A percentile compares a stretch with the other conserved stretches of the same genome.
phyloP scores from a whole-genome alignment of 2,113 vertebrate genomes.

The Urocynchramus pylzowi region DNA sequence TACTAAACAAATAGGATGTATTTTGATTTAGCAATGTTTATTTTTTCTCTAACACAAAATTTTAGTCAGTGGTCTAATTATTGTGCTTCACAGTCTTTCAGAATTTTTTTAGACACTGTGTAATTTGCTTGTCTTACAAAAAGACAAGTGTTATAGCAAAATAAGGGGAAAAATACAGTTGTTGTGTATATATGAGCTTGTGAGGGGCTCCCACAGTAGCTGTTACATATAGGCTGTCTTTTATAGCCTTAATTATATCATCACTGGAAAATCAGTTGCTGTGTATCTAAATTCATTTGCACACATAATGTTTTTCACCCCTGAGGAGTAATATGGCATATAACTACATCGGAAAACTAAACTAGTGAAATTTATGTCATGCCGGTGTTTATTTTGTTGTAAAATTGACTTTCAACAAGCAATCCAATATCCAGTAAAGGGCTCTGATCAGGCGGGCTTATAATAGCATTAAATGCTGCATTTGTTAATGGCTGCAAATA shows the following conservation, averaged over 20 bases:
- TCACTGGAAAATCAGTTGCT: slow-evolving; percentile 58
- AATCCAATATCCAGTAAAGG: slow-evolving; percentile 24
- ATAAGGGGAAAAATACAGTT: slow-evolving; percentile 16
- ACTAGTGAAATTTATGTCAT: slow-evolving; percentile 61
- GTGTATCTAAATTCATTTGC: slow-evolving; percentile 70
- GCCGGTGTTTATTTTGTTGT: slow-evolving; percentile 18
- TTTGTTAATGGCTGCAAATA: slow-evolving; percentile 53
- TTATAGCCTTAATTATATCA: slow-evolving; percentile 71
- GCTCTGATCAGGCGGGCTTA: slow-evolving; percentile 33
- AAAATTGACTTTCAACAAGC: slow-evolving; percentile 61
- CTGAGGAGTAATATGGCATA: slow-evolving; percentile 62
- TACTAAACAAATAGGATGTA: neutral
- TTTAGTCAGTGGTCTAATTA: neutral
- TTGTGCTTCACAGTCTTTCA: neutral
- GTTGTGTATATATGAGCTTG: neutral
- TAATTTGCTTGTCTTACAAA: slow-evolving; percentile 1
- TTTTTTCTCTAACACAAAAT: slow-evolving; percentile 26
- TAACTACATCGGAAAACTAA: slow-evolving; percentile 62
- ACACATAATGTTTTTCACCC: slow-evolving; percentile 58
- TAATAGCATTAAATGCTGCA: slow-evolving; percentile 55
- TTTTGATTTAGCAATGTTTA: neutral
- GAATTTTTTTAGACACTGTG: neutral
- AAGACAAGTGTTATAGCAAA: slow-evolving; percentile 40
- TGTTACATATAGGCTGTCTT: slow-evolving; percentile 59
- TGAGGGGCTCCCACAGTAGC: slow-evolving; percentile 44